Conservation (phyloP, 2,888 invertebrate genomes). For the Ichneumoninae sp. region DNA sequence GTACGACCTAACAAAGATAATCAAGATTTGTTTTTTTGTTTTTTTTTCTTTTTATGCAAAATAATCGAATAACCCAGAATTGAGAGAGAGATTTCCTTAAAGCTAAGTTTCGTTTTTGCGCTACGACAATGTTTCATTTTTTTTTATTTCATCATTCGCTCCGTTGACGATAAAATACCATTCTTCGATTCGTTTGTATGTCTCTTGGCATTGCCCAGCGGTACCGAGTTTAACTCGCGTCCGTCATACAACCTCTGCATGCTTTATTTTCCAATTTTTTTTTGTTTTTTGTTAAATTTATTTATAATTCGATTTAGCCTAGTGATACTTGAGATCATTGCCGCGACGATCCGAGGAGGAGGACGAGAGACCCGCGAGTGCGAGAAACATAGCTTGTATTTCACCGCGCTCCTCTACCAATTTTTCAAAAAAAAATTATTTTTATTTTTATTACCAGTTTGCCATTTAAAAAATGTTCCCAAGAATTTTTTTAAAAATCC, state of each 20-base stretch:
- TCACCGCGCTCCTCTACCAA: background rate
- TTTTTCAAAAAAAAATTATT: background rate
- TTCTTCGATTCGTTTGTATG: conserved; percentile 27
- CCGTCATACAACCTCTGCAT: conserved; percentile 48
- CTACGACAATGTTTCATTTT: conserved; percentile 69
- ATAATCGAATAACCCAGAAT: conserved; percentile 63
- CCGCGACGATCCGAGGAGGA: conserved; percentile 40
- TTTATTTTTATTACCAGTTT: too few relatives aligned
- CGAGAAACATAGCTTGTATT: background rate
- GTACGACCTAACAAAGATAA: conserved; percentile 65
- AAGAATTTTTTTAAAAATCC: too few relatives aligned
- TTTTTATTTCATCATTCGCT: conserved; percentile 35
- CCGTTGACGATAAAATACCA: conserved; percentile 60
- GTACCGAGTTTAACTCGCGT: conserved; percentile 55
- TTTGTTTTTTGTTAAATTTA: conserved; percentile 8
- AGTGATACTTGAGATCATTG: conserved; percentile 72
- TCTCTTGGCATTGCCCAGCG: background rate
- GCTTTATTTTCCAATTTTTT: background rate
- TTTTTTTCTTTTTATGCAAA: conserved; percentile 32
- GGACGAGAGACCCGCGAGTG: background rate
- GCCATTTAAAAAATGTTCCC: too few relatives aligned
- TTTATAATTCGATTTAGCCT: conserved; percentile 70
- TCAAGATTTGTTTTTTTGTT: conserved; percentile 21
- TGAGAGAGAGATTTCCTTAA: conserved; percentile 61
- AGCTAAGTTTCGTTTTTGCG: conserved; percentile 67